Evolutionary conservation across 2,113 vertebrate genomes (phyloP).

Genomic region (Anser brachyrhynchus): DNA sequence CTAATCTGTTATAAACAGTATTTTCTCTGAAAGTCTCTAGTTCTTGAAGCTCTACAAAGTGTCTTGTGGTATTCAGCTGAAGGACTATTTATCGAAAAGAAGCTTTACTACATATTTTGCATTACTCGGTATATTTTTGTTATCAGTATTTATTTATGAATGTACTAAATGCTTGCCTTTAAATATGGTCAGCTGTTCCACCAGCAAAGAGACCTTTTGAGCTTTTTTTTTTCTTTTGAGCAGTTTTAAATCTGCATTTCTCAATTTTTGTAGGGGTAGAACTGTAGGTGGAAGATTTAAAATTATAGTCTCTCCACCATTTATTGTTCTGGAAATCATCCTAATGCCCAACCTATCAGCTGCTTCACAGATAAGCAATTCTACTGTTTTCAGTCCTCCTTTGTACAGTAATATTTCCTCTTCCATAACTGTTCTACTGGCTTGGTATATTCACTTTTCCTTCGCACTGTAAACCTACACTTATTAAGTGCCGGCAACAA

Average conservation of each 20-base stretch:
- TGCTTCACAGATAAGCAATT: not conserved
- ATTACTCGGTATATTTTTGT: not conserved
- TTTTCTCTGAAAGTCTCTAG: not conserved
- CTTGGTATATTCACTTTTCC: not conserved
- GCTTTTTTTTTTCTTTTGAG: not conserved
- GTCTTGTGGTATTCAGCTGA: not conserved
- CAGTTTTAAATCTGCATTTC: not conserved
- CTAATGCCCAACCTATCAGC: not conserved
- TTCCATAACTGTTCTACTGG: not conserved
- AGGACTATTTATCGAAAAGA: not conserved
- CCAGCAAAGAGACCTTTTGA: not conserved
- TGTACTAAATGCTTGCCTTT: not conserved
- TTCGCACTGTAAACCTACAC: conserved; percentile 25
- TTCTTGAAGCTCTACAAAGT: not conserved
- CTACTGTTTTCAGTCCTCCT: not conserved
- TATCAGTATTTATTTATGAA: not conserved
- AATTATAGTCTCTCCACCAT: not conserved
- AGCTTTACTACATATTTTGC: not conserved
- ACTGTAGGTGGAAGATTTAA: not conserved
- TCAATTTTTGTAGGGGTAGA: not conserved
- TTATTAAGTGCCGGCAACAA: conserved; percentile 28
- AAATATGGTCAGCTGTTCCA: not conserved
- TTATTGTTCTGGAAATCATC: not conserved
- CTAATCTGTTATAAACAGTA: not conserved
- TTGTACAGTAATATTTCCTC: not conserved